Evolutionary conservation across 1,140 invertebrate genomes (phyloP), one percentile per base, ranked within the genome.

Genomic region (Brachionus rotundiformis): DNA sequence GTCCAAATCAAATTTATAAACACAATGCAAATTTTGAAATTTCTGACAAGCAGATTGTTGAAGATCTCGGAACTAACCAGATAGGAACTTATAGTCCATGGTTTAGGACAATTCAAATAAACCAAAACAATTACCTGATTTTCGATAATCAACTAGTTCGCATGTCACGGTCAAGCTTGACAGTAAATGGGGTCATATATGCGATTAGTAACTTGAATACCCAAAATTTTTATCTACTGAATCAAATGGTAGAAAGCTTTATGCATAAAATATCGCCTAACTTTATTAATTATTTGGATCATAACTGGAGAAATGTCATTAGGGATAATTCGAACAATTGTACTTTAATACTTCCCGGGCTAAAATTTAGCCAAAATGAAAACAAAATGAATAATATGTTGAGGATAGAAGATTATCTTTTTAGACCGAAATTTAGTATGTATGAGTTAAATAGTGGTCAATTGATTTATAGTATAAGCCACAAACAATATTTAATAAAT

Each of bases 371-470:
- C 4, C 33, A 8, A 13, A 16, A 68, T n/a, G 59, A 13, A 27
- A 13, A 31, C 23, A 0, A 16, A 0, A 39, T 16, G 0, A 36
- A 68, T 16, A 6, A 68, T 36, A 10, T 5, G 7, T 16, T 36
- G 8, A n/a, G 16, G 1, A 68, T 68, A 23, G 4, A 68, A 8
- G 63, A 68, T 16, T 68, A 68, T 41, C n/a, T 68, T 33, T 68
- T 68, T 33, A 33, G 13, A 36, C 63, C 63, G 6, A 68, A 36
- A 36, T 68, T 68, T 19, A 23, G 36, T 36, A 7, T 16, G n/a
- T 68, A 68, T n/a, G 29, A 68, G 19, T 36, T 68, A 36, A 33
- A 68, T n/a, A 36, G 36, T 68, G 31, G 63, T 36, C 63, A 68
- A 36, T 13, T 68, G 6, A 8, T 68, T 16, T 36, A 2, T n/a